Percentiles rank a stretch among this genome's conserved stretches.
Evolutionary conservation across 2,113 vertebrate species (phyloP).

Genomic region (Seriola rivoliana): DNA sequence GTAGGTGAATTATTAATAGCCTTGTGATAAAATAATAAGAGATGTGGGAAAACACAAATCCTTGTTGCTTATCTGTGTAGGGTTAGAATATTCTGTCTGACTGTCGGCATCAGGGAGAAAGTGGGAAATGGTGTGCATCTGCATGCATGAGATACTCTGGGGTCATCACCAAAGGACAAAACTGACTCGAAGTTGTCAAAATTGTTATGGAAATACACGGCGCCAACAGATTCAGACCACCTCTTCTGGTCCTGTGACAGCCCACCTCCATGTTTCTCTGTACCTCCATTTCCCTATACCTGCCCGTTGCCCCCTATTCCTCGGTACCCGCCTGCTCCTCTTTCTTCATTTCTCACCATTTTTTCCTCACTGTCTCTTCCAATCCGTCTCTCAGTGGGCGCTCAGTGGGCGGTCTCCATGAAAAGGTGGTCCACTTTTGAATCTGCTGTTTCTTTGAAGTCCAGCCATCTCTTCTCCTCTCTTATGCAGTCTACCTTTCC

Average conservation of each 20-base stretch:
- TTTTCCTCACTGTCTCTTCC: slow-evolving; percentile 35
- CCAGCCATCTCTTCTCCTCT: slow-evolving; percentile 43
- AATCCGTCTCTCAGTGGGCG: slow-evolving; percentile 58
- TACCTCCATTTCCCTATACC: slow-evolving; percentile 7
- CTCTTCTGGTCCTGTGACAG: slow-evolving; percentile 20
- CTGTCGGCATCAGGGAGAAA: slow-evolving; percentile 15
- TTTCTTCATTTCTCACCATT: not conserved
- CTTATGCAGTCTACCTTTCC: slow-evolving; percentile 2
- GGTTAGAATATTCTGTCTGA: slow-evolving; percentile 19
- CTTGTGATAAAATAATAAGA: slow-evolving; percentile 13
- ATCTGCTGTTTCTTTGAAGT: slow-evolving; percentile 70
- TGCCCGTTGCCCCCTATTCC: not conserved
- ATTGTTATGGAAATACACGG: slow-evolving; percentile 31
- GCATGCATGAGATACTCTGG: not conserved
- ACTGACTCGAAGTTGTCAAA: slow-evolving; percentile 18
- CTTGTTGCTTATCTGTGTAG: not conserved
- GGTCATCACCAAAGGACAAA: slow-evolving; percentile 15
- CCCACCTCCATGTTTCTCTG: not conserved
- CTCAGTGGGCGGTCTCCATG: slow-evolving; percentile 52
- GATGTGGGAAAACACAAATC: not conserved
- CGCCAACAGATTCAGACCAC: slow-evolving; percentile 10
- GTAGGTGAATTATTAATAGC: not conserved
- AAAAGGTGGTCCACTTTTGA: slow-evolving; percentile 69
- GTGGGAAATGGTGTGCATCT: slow-evolving; percentile 14
- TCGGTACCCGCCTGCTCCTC: slow-evolving; percentile 17